Evolutionary conservation across 1,140 invertebrate genomes (phyloP).

Genomic region (Probaryconus sp.): DNA sequence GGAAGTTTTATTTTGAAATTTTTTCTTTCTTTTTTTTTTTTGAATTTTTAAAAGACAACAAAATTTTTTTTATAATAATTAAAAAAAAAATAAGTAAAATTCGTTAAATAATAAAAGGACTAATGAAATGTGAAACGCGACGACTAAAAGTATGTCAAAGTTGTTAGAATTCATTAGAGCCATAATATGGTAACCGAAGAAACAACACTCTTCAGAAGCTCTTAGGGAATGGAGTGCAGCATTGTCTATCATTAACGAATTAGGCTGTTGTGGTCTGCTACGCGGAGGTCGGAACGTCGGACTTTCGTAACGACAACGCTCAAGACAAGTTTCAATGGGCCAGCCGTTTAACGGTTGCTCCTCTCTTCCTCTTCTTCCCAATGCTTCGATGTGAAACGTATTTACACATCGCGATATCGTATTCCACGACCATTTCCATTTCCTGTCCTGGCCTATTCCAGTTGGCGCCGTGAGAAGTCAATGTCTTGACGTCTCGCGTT

Average conservation of each 20-base stretch:
- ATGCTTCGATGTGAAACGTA: conserved; percentile 48
- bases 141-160: too few relatives aligned
- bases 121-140: too few relatives aligned
- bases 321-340: conserved; percentile 63
- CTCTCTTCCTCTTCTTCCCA: too few relatives aligned
- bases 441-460: conserved; percentile 59
- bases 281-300: not conserved
- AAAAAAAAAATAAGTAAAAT: too few relatives aligned
- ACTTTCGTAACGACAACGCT: conserved; percentile 41
- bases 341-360: conserved; percentile 57
- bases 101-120: too few relatives aligned
- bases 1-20: too few relatives aligned
- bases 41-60: too few relatives aligned
- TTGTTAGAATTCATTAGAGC: not conserved
- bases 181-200: not conserved
- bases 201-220: not conserved
- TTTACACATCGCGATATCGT: conserved; percentile 66
- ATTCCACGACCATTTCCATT: conserved; percentile 67
- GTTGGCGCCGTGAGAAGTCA: conserved; percentile 66
- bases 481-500: conserved; percentile 62
- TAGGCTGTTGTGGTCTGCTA: not conserved
- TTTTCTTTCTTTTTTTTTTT: too few relatives aligned
- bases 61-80: too few relatives aligned
- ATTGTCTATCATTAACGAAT: conserved; percentile 6
- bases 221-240: not conserved